A percentile compares a stretch with the other conserved stretches of the same genome.
phyloP scores from a whole-genome alignment of 2,888 invertebrate genomes.

The Megalurothrips usitatus region DNA sequence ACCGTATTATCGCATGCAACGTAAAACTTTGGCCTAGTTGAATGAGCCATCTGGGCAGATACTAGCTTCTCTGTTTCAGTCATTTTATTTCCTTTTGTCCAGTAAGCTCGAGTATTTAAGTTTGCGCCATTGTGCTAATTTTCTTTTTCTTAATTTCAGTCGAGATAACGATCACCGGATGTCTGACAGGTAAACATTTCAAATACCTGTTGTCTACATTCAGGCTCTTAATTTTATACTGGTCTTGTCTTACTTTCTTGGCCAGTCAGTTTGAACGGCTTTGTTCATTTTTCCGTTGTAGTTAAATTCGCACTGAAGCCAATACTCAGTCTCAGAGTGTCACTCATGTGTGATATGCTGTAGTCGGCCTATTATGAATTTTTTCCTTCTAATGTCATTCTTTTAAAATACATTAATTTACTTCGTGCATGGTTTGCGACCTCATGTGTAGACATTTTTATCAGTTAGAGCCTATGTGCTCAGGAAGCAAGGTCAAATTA shows the following conservation, averaged over 20 bases:
- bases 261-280: background rate
- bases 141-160: slow-evolving; percentile 17
- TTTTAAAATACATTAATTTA: background rate
- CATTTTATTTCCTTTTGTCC: background rate
- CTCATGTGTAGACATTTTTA: background rate
- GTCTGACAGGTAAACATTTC: slow-evolving; percentile 20
- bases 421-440: background rate
- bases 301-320: slow-evolving; percentile 18
- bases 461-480: background rate
- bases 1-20: background rate
- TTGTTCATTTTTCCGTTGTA: background rate
- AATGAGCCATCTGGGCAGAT: background rate
- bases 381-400: background rate
- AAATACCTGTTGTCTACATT: slow-evolving; percentile 12
- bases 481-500: too few relatives aligned
- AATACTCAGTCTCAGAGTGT: slow-evolving; percentile 13
- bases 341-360: slow-evolving; percentile 11
- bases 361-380: background rate
- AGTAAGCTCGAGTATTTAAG: background rate
- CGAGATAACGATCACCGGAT: slow-evolving; percentile 24
- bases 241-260: background rate
- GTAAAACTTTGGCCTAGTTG: slow-evolving; percentile 16
- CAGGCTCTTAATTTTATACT: background rate
- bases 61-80: slow-evolving; percentile 5
- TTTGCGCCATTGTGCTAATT: slow-evolving; percentile 25